Evolutionary conservation across 2,113 vertebrate species (phyloP), one percentile per base, ranked within the genome.

Genomic region (Chauna torquata): DNA sequence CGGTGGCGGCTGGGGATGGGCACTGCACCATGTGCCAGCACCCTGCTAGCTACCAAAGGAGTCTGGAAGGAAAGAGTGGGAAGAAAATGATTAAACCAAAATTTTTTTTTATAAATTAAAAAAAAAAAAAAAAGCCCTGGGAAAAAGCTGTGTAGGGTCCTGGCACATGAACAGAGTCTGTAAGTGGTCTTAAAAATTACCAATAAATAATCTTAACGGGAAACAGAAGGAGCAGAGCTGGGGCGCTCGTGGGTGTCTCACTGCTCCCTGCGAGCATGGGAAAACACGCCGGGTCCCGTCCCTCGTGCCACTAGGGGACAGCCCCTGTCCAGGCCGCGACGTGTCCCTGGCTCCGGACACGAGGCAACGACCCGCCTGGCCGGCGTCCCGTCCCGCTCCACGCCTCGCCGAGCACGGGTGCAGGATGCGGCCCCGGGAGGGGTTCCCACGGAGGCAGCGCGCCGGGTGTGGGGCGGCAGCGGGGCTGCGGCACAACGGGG

Each of bases 121-220:
- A 44, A 27, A 27, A 57, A 38, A 32, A 90, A 64, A 87, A 95
- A 95, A 95, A 55, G 45, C 88, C 88, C 86, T 96, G 96, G 96
- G 96, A 97, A 96, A 97, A 95, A 96, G 42, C 88, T 2, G 68
- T 0, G 64, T 74, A 90, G 95, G 95, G 95, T 93, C 92, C 96
- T 96, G 96, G 96, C 92, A 88, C 34, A 34, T 66, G 94, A 95
- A 95, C 95, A 96, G 96, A 92, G 92, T 38, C 79, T 94, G 84
- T 89, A 83, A 95, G 64, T 45, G 94, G 92, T 88, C 88, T 95
- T 92, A 92, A 93, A 95, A 95, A 93, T 94, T 92, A 93, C 96
- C 94, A 96, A 95, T 96, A 97, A 97, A 97, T 97, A 96, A 96
- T 93, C 88, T 95, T 96, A 96, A 96, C 80, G 32, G 94, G 92